These are phyloP conservation scores for Sebastes trivittatus DNA, from an alignment of 2,797 vertebrate genomes.

Conservation along the genomic window DNA sequence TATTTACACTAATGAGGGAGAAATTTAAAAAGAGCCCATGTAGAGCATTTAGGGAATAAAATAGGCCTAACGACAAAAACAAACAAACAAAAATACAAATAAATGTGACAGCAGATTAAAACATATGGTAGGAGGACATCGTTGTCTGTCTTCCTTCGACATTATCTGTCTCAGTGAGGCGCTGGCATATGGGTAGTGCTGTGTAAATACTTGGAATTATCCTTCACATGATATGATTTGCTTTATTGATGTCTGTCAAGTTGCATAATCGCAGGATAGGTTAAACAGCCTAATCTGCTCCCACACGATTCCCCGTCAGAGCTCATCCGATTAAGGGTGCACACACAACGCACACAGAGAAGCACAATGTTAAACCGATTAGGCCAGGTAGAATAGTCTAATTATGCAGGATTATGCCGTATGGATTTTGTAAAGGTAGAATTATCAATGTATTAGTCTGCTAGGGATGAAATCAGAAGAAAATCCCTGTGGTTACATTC, in stretches of 20 bases:
- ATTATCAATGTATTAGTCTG: conserved; percentile 24
- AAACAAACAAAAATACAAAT: neutral
- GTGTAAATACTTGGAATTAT: conserved; percentile 46
- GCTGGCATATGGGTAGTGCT: conserved; percentile 32
- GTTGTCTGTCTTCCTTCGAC: neutral
- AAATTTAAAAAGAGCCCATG: neutral
- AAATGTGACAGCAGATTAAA: neutral
- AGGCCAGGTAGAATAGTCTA: conserved; percentile 43
- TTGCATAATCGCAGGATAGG: conserved; percentile 55
- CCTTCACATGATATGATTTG: conserved; percentile 44
- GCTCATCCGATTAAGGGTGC: conserved; percentile 59
- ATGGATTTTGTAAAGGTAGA: conserved; percentile 19
- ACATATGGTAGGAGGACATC: neutral
- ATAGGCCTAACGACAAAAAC: neutral
- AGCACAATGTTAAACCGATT: conserved; percentile 44
- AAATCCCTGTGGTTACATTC: neutral
- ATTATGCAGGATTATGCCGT: conserved; percentile 57
- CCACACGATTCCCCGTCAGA: conserved; percentile 29
- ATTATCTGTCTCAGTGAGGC: neutral
- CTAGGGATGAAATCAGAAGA: neutral
- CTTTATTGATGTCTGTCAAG: conserved; percentile 64
- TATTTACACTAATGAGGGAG: conserved; percentile 15
- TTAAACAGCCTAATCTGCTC: conserved; percentile 57
- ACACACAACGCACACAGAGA: conserved; percentile 24
- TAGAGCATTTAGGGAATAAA: neutral